phyloP scores from a whole-genome alignment of 2,888 invertebrate species.

The Lordiphosa fenestrarum region DNA sequence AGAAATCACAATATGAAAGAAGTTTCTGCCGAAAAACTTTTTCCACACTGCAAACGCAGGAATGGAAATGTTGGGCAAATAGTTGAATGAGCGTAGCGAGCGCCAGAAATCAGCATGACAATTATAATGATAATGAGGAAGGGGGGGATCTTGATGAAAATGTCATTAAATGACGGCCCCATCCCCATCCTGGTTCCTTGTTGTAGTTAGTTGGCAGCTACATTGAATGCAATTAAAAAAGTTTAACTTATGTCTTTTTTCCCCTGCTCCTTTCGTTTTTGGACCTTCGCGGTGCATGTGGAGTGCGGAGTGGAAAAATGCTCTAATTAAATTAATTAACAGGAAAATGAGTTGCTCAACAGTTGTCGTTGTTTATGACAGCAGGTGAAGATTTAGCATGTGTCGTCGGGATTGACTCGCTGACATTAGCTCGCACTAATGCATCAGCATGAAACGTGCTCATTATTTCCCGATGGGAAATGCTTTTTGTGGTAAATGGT shows the following conservation, averaged over 20 bases:
- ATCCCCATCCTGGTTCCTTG: conserved; percentile 14
- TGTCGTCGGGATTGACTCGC: conserved; percentile 5
- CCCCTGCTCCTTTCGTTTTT: conserved; percentile 7
- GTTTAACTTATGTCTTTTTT: conserved; percentile 37
- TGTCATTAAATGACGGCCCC: conserved; percentile 58
- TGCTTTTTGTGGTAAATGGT: no score
- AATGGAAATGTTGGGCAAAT: conserved; percentile 48
- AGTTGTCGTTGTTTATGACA: conserved; percentile 37
- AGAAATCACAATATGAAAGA: conserved; percentile 54
- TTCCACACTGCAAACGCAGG: conserved; percentile 42
- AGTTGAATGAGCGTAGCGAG: conserved; percentile 32
- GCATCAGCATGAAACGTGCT: no score
- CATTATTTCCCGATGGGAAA: no score
- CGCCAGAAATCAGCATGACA: conserved; percentile 66
- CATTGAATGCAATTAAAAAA: conserved; percentile 72
- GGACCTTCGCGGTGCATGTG: conserved; percentile 11
- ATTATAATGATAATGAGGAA: conserved; percentile 69
- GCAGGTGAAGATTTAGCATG: conserved; percentile 43
- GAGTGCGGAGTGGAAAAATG: conserved; percentile 21
- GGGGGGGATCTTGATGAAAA: conserved; percentile 56
- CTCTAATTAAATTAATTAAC: conserved; percentile 73
- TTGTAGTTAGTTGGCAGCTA: conserved; percentile 47
- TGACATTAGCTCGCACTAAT: conserved; percentile 2
- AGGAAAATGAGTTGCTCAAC: conserved; percentile 68
- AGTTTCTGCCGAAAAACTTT: conserved; percentile 48